Evolutionary conservation across 2,888 invertebrate genomes (phyloP).

Genomic region (Tethea ocularis): DNA sequence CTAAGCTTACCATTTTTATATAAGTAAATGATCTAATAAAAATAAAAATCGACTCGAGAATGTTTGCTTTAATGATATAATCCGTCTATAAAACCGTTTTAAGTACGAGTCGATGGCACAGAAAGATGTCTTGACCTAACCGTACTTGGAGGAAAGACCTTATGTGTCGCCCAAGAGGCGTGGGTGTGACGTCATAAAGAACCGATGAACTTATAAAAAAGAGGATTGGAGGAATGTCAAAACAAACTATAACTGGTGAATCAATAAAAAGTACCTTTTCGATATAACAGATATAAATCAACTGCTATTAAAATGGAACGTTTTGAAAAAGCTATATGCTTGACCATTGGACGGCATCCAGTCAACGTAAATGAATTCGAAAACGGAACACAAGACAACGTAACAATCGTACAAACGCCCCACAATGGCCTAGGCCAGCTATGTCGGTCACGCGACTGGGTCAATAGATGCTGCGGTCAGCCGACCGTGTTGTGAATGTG

Average conservation of each 20-base stretch:
- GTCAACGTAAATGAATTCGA: not conserved
- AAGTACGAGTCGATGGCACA: conserved; percentile 11
- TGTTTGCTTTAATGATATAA: conserved; percentile 7
- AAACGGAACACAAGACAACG: conserved; percentile 17
- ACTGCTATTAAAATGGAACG: not conserved
- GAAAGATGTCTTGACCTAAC: conserved; percentile 34
- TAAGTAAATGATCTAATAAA: not conserved
- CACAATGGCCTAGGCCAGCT: conserved; percentile 15
- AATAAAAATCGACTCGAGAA: not conserved
- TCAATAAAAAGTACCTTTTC: conserved; percentile 3
- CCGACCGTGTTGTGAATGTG: conserved; percentile 66
- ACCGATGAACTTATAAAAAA: conserved; percentile 13
- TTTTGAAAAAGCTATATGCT: no score
- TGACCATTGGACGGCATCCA: not conserved
- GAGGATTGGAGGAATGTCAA: not conserved
- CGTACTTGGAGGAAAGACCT: conserved; percentile 25
- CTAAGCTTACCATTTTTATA: not conserved
- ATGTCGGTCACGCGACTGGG: conserved; percentile 45
- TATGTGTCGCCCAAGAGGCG: conserved; percentile 28
- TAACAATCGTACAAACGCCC: conserved; percentile 17
- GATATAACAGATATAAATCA: not conserved
- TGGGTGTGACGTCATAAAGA: conserved; percentile 26
- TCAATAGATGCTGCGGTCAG: conserved; percentile 59
- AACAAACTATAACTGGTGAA: conserved; percentile 1
- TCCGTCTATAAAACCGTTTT: conserved; percentile 3